A percentile compares a stretch with the other conserved stretches of the same genome.
These are phyloP conservation scores for Aricia agestis DNA, from an alignment of 1,140 invertebrate genomes.

Conservation along the genomic window DNA sequence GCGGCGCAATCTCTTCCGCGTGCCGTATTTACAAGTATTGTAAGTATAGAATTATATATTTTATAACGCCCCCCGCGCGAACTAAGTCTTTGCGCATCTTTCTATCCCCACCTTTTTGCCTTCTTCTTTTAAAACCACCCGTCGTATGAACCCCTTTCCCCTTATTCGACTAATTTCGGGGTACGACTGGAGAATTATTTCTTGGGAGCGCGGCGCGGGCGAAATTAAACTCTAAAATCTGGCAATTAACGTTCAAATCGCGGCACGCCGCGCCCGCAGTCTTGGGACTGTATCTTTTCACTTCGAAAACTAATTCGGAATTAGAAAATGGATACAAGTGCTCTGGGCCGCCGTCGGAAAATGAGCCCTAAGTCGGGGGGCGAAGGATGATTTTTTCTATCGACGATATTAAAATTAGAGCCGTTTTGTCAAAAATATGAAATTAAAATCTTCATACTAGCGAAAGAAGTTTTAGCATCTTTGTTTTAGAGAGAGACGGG, in stretches of 20 bases:
- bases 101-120: constrained; percentile 74
- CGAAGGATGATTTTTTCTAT: constrained; percentile 36
- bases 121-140: constrained; percentile 74
- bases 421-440: constrained; percentile 75
- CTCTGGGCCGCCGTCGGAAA: constrained; percentile 24
- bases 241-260: constrained; percentile 40
- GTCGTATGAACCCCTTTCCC: constrained; percentile 71
- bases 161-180: constrained; percentile 75
- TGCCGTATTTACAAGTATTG: constrained; percentile 76
- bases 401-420: constrained; percentile 58
- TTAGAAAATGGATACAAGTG: constrained; percentile 72
- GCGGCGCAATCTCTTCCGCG: constrained; percentile 56
- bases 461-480: constrained; percentile 76
- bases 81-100: constrained; percentile 76
- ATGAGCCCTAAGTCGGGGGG: constrained; percentile 22
- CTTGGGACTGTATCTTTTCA: constrained; percentile 75
- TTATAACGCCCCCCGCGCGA: constrained; percentile 72
- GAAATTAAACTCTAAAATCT: constrained; percentile 41
- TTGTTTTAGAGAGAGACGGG: constrained; percentile 73
- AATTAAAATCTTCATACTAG: constrained; percentile 76
- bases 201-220: constrained; percentile 40
- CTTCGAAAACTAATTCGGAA: constrained; percentile 74
- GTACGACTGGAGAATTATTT: constrained; percentile 74
- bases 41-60: constrained; percentile 77
- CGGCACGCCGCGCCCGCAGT: constrained; percentile 45